A percentile compares a stretch with the other conserved stretches of the same genome.
Evolutionary conservation across 2,113 vertebrate species (phyloP).

Genomic region (Paramisgurnus dabryanus): DNA sequence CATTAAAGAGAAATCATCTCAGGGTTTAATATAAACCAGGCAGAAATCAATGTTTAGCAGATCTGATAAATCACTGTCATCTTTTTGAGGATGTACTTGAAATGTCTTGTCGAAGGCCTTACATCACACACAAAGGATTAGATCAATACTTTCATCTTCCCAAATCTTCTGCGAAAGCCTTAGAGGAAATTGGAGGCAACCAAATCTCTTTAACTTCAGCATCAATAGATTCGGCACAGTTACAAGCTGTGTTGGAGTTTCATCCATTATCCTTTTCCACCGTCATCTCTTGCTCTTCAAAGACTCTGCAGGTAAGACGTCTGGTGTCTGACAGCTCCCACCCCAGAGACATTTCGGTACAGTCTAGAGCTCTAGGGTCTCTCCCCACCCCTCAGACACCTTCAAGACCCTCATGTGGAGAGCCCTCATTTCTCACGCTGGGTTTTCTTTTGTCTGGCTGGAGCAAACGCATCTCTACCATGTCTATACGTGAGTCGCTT

Average conservation of each 20-base stretch:
- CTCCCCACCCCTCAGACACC: slow-evolving; percentile 28
- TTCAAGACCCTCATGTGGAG: slow-evolving; percentile 31
- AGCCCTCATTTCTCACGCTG: not conserved
- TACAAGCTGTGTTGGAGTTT: slow-evolving; percentile 21
- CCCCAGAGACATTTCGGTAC: slow-evolving; percentile 22
- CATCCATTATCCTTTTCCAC: slow-evolving; percentile 27
- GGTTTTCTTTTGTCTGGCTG: slow-evolving; percentile 42
- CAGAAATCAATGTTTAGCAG: slow-evolving; percentile 34
- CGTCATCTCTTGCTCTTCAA: slow-evolving; percentile 32
- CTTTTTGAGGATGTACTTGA: slow-evolving; percentile 17
- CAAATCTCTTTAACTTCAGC: slow-evolving; percentile 1
- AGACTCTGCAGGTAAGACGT: slow-evolving; percentile 19
- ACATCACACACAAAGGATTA: slow-evolving; percentile 19
- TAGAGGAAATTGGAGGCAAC: slow-evolving; percentile 28
- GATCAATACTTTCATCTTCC: not conserved
- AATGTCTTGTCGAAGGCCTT: not conserved
- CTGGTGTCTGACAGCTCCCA: slow-evolving; percentile 2
- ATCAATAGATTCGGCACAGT: slow-evolving; percentile 5
- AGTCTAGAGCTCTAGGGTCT: slow-evolving; percentile 18
- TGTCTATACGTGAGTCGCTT: slow-evolving; percentile 23
- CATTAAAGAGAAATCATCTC: slow-evolving; percentile 7
- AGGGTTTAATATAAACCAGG: slow-evolving; percentile 8
- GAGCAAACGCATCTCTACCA: slow-evolving; percentile 33
- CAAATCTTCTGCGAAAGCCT: slow-evolving; percentile 9
- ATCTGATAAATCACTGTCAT: slow-evolving; percentile 33